Evolutionary conservation across 2,113 vertebrate species (phyloP).

Genomic region (Ibidorhyncha struthersii): DNA sequence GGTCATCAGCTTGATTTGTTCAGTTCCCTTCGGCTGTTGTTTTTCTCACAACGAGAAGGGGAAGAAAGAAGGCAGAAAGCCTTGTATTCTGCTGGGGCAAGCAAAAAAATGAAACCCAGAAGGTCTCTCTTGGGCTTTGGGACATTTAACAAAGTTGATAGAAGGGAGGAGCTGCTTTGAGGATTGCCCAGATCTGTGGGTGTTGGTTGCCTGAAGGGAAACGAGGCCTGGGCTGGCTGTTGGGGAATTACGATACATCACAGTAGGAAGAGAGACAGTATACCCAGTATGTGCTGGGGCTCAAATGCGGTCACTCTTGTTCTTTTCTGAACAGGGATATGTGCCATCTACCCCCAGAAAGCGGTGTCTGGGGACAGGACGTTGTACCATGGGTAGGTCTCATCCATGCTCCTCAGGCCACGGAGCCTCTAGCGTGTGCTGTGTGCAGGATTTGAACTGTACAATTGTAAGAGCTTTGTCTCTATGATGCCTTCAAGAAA

Average conservation of each 20-base stretch:
- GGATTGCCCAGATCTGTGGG: background rate
- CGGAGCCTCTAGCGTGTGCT: background rate
- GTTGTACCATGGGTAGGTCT: background rate
- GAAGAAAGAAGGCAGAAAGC: background rate
- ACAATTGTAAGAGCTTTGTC: background rate
- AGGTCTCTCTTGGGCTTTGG: background rate
- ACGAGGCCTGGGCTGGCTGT: background rate
- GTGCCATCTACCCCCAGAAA: background rate
- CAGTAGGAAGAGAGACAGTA: background rate
- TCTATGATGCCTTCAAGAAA: background rate
- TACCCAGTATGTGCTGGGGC: background rate
- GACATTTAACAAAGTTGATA: background rate
- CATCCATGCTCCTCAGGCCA: background rate
- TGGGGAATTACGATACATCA: background rate
- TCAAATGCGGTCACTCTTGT: background rate
- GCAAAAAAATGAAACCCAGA: background rate
- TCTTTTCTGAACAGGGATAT: background rate
- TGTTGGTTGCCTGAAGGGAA: background rate
- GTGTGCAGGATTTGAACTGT: background rate
- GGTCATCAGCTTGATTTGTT: background rate
- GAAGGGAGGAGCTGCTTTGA: background rate
- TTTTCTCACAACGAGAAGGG: background rate
- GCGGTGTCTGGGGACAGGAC: background rate
- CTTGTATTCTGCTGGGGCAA: background rate
- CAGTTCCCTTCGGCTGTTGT: background rate